Conservation (phyloP, 1,140 invertebrate species). For the Parasteatoda tepidariorum region DNA sequence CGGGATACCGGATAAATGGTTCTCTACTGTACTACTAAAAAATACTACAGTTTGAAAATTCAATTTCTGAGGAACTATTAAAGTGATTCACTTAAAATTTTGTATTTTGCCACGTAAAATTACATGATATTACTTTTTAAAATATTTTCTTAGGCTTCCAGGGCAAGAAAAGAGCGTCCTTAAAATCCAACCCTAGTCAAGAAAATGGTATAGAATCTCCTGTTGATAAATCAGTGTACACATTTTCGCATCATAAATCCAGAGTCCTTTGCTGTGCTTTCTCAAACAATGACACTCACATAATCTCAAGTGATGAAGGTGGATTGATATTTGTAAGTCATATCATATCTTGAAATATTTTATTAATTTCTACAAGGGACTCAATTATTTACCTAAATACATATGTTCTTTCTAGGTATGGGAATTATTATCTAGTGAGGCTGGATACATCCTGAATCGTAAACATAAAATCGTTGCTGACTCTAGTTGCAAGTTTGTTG, state of each 20-base stretch:
- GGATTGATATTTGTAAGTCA: slow-evolving; percentile 13
- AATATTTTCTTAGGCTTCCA: too few species aligned
- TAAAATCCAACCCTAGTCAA: neutral
- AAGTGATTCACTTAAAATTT: too few species aligned
- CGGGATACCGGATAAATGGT: too few species aligned
- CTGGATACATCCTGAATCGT: neutral
- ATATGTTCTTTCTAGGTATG: neutral
- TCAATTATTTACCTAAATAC: neutral
- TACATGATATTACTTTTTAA: too few species aligned
- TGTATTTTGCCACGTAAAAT: too few species aligned
- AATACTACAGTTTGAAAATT: too few species aligned
- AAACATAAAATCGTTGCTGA: neutral
- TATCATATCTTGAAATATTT: neutral
- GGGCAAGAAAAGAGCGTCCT: neutral
- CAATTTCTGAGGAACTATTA: too few species aligned
- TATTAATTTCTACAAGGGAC: neutral
- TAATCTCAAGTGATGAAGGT: slow-evolving; percentile 20
- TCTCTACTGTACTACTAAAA: too few species aligned
- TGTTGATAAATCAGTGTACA: neutral
- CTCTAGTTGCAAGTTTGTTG: neutral
- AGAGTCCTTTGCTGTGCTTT: slow-evolving; percentile 26
- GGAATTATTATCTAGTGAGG: neutral
- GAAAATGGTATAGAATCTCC: neutral
- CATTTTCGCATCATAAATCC: slow-evolving; percentile 1
- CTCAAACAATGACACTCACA: slow-evolving; percentile 10